Evolutionary conservation across 64 coral and sea anemone species (phyloP), one percentile per base, ranked within the genome.

Genomic region (Porites australiensis): DNA sequence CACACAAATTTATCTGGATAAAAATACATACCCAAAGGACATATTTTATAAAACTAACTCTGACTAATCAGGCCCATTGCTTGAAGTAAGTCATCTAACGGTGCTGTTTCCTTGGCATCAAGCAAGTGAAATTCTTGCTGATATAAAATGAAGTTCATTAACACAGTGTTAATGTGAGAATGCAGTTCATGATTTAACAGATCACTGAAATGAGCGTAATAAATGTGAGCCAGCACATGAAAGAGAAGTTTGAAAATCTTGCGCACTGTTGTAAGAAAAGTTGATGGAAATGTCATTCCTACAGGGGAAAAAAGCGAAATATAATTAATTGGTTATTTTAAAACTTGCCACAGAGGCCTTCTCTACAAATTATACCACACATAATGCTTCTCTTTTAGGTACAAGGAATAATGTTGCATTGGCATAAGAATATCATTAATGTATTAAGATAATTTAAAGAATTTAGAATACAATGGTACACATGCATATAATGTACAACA

Each of bases 211-310:
- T 98, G 97, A 44, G 94, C 91, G 72, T 93, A 98, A 74, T 91
- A 98, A 82, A 98, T 77, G 64, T 98, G 97, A 70, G 90, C 94
- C 64, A 88, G 85, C 44, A 98, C 94, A 77, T 98, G 97, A 60
- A 98, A 95, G 3, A 98, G 78, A 14, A 98, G 88, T 71, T 98
- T 98, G 77, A 95, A 86, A 19, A 98, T 94, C 75, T 95, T 94
- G 69, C 90, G 93, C 14, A 98, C 97, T 43, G 91, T 93, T 44
- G 91, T 79, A 20, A 93, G 49, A 68, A 98, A 98, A 13, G 89
- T 95, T 13, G 81, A 57, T 5, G 97, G 97, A 88, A 98, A 98
- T 20, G 88, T 96, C 68, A 90, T 79, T 47, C 94, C 97, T 98
- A 44, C 16, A 62, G 50, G 53, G 68, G 82, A 16, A 20, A 27